phyloP scores from a whole-genome alignment of 1,140 invertebrate species.

The Drosophila jambulina region DNA sequence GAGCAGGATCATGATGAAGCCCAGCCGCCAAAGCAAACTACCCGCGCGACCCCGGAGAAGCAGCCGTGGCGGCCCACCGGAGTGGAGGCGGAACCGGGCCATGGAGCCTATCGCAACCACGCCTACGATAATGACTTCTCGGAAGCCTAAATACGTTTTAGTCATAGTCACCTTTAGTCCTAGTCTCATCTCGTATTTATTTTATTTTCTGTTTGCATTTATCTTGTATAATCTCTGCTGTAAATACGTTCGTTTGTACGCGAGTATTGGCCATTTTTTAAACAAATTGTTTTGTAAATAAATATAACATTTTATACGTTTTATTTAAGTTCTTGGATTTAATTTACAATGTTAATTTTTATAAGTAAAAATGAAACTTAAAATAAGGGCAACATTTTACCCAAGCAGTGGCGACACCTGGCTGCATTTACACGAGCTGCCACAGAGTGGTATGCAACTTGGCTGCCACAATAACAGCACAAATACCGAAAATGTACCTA shows the following conservation, averaged over 20 bases:
- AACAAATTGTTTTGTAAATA: conserved; percentile 40
- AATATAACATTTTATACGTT: conserved; percentile 25
- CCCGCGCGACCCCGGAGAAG: not conserved
- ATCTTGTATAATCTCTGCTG: conserved; percentile 12
- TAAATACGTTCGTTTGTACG: conserved; percentile 1
- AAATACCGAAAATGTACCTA: not conserved
- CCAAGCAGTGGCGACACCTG: not conserved
- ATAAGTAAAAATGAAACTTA: not conserved
- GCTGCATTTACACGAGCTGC: not conserved
- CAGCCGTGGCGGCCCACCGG: not conserved
- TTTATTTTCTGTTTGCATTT: conserved; percentile 34
- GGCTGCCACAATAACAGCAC: not conserved
- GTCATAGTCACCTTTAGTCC: conserved; percentile 5
- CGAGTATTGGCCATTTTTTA: conserved; percentile 15
- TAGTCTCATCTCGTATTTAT: conserved; percentile 38
- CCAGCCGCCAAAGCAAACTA: not conserved
- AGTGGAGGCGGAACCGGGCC: conserved; percentile 14
- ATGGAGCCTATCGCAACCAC: conserved; percentile 51
- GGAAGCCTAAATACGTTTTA: conserved; percentile 15
- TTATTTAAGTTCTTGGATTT: not conserved
- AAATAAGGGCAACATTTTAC: not conserved
- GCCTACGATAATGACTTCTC: conserved; percentile 53
- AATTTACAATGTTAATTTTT: not conserved
- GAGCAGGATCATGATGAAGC: not conserved
- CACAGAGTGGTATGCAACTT: not conserved